Base-by-base conservation (phyloP, 2,888 invertebrate species). In the Galerucella pusilla region DNA sequence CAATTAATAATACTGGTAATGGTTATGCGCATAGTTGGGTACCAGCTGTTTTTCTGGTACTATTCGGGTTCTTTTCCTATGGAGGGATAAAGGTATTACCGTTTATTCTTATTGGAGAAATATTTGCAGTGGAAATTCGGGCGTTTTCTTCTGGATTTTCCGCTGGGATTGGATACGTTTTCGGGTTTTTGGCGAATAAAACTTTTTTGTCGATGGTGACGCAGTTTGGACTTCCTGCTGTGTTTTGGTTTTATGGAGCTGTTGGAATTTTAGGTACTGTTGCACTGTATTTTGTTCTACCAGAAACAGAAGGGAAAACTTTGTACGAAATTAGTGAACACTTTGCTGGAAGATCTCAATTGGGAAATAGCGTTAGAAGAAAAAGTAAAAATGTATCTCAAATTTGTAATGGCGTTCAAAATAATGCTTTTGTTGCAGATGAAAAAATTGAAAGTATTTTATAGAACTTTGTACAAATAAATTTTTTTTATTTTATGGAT, bases 301-400 rank as follows among this genome's bases (percentile, higher is more conserved):
- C 96, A 0, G 96, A 96, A 89, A 96, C 96, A 0, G 96, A 96
- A 85, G 94, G 95, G 0, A 92, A 94, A 82, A 92, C 91, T 0
- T 86, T 96, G 60, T 89, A 89, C 71, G 93, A 94, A 80, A 94
- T 94, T 68, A 91, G 93, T 81, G 90, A 92, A 75, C 93, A 94
- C 85, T 94, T 92, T 81, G 89, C 91, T 0, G 93, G 93, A 0
- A 85, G 90, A 42, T 89, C 88, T 64, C 90, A 88, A 78, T 83
- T 91, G 25, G 86, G 85, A 3, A 91, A 91, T 77, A 82, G 87
- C 73, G 89, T 90, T 87, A 63, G 88, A 88, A 75, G 60, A 45
- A 77, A 54, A 69, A 57, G 20, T 12, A 68, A 73, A 16, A 63
- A 63, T 14, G 0, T 10, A 10, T 11, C 42, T 20, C 5, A 9